These are phyloP conservation scores for Eidolon helvum DNA, from an alignment of 2,113 vertebrate genomes.

Conservation along the genomic window DNA sequence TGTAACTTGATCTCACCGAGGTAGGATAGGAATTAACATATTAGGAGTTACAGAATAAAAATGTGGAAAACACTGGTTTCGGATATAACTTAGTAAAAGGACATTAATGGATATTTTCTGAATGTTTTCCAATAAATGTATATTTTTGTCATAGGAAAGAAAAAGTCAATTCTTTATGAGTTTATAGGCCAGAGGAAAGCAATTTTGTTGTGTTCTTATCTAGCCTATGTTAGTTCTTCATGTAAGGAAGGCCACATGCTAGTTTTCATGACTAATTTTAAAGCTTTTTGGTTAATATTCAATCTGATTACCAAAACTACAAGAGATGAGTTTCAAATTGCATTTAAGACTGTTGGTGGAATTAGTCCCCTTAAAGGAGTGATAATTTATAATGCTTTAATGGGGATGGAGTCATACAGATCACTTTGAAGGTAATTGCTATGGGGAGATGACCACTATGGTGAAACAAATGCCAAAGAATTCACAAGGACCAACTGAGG, in stretches of 20 bases:
- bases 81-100: not conserved
- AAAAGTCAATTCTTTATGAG: not conserved
- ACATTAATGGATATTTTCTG: not conserved
- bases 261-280: slow-evolving; percentile 28
- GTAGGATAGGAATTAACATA: not conserved
- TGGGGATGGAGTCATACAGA: not conserved
- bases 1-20: not conserved
- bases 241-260: not conserved
- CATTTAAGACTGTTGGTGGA: not conserved
- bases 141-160: not conserved
- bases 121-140: not conserved
- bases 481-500: not conserved
- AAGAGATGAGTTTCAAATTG: not conserved
- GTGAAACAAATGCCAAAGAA: not conserved
- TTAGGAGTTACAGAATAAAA: not conserved
- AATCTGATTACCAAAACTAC: not conserved
- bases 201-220: slow-evolving; percentile 19
- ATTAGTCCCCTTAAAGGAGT: not conserved
- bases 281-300: not conserved
- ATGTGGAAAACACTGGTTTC: not conserved
- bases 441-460: not conserved
- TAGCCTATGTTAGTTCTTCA: not conserved
- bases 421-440: not conserved
- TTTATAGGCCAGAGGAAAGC: not conserved
- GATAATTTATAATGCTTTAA: not conserved